Base-by-base conservation (phyloP, 2,113 vertebrate genomes). In the Myrmecophaga tridactyla region DNA sequence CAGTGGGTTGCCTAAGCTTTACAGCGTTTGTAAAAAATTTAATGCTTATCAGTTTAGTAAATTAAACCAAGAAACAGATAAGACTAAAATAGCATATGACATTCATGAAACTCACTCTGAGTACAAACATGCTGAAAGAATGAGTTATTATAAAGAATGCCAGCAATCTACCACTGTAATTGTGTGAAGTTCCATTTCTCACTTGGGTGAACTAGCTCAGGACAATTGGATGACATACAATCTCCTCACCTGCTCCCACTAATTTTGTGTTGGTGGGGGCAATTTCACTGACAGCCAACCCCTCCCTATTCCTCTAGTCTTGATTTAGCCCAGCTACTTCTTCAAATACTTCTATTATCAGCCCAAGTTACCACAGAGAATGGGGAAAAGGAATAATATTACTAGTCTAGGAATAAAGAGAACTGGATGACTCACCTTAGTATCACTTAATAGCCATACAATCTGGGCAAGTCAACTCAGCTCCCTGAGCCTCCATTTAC, bases 21-120 rank as follows among this genome's bases (percentile, higher is more conserved):
- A 53, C 89, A 93, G 84, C 93, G 5, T 93, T 29, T 81, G 89
- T 77, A 77, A 81, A 90, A 94, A 67, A 85, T 58, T 53, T 62
- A 77, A 88, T 7, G 36, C 76, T 77, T 27, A 0, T 21, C 2
- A 2, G 73, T 80, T 91, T 76, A 43, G 62, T 92, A 80, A 80
- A 80, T 36, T 77, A 83, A 41, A 88, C 77, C 62, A 25, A 62
- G 70, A 80, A 84, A 95, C 85, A 80, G 43, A 76, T 3, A 72
- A 72, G 84, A 78, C 70, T 86, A 53, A 43, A 41, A 17, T 0
- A 58, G 56, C 43, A 17, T 0, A 4, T 12, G 53, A 14, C 3
- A 18, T 58, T 27, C 46, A 31, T 23, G 86, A 78, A 41, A 43
- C 2, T 21, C 84, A 70, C 34, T 51, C 39, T 1, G n/a, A 82